A percentile compares a stretch with the other conserved stretches of the same genome.
These are phyloP conservation scores for Crenuchus spilurus DNA, from an alignment of 2,797 vertebrate genomes.

Conservation along the genomic window DNA sequence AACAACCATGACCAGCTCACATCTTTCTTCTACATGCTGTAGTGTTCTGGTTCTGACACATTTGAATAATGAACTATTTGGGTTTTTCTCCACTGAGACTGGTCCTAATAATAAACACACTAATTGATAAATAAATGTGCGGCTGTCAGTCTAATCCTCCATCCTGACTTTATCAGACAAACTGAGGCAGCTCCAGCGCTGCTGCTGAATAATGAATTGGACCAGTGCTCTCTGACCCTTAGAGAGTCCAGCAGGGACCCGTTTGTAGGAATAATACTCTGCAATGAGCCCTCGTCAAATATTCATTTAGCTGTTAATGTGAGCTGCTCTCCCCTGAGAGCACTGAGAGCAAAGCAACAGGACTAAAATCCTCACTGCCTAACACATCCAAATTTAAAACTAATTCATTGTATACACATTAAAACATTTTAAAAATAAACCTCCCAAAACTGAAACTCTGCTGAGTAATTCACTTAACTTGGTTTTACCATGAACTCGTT, in stretches of 20 bases:
- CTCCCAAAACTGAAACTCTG: too few species aligned
- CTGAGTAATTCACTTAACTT: too few species aligned
- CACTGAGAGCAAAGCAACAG: slow-evolving; percentile 84
- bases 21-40: too few species aligned
- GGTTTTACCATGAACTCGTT: too few species aligned
- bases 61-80: too few species aligned
- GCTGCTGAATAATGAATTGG: slow-evolving; percentile 96
- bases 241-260: slow-evolving; percentile 88
- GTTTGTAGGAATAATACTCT: slow-evolving; percentile 91
- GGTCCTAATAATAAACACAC: neutral
- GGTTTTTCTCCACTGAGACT: too few species aligned
- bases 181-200: slow-evolving; percentile 85
- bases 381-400: slow-evolving; percentile 75
- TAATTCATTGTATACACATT: slow-evolving; percentile 62
- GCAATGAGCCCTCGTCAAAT: slow-evolving; percentile 98
- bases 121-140: neutral
- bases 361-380: neutral
- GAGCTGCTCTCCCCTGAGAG: slow-evolving; percentile 90
- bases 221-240: slow-evolving; percentile 90
- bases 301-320: slow-evolving; percentile 98
- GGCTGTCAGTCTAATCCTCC: slow-evolving; percentile 35
- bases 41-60: too few species aligned
- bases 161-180: slow-evolving; percentile 74
- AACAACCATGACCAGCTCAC: too few species aligned
- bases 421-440: too few species aligned